These are phyloP conservation scores for Planococcus citri DNA, from an alignment of 1,140 invertebrate species.

Conservation along the genomic window DNA sequence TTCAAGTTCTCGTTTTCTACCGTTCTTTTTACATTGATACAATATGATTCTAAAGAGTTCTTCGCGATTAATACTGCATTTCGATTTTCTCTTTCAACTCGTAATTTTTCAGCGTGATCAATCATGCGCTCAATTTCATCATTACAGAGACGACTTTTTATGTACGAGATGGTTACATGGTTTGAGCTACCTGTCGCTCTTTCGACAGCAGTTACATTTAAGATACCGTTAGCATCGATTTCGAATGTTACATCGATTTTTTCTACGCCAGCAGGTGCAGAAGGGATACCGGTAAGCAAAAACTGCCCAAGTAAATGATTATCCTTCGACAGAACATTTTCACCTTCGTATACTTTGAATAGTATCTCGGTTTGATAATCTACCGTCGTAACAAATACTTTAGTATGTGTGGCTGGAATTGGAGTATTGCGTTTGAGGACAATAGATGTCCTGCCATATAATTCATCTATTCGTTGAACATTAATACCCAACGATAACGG, in stretches of 20 bases:
- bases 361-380: slow-evolving; percentile 92
- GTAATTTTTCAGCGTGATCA: too few species aligned
- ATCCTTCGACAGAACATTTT: slow-evolving; percentile 63
- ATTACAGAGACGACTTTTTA: slow-evolving; percentile 90
- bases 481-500: too few species aligned
- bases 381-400: slow-evolving; percentile 91
- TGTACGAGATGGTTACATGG: slow-evolving; percentile 96
- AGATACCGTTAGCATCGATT: too few species aligned
- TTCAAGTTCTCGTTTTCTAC: too few species aligned
- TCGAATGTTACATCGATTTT: slow-evolving; percentile 89
- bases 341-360: slow-evolving; percentile 74
- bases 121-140: too few species aligned
- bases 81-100: too few species aligned
- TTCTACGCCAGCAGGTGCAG: slow-evolving; percentile 86
- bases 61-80: too few species aligned
- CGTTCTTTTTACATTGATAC: too few species aligned
- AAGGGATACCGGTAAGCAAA: slow-evolving; percentile 83
- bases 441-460: too few species aligned
- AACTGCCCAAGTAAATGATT: slow-evolving; percentile 84
- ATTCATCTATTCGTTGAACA: too few species aligned
- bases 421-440: slow-evolving; percentile 93
- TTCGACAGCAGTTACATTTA: slow-evolving; percentile 80
- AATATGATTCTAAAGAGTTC: too few species aligned
- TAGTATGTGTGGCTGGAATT: slow-evolving; percentile 90
- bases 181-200: slow-evolving; percentile 73